phyloP scores from a whole-genome alignment of 64 coral and sea anemone species.

The Pocillopora verrucosa region DNA sequence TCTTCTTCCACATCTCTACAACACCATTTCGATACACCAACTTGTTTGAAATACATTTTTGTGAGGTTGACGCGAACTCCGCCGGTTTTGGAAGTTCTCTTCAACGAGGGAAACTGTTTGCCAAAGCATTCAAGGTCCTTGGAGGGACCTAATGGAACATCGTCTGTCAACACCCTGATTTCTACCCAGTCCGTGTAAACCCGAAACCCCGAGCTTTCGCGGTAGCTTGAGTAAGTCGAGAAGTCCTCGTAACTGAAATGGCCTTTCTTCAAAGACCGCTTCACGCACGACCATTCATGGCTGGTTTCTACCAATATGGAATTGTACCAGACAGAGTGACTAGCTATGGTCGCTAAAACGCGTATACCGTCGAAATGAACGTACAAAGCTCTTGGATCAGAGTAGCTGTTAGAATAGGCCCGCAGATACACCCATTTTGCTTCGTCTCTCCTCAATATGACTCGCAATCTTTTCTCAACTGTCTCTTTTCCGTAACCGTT shows the following conservation, averaged over 20 bases:
- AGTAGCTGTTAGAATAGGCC: background rate
- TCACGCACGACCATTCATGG: conserved; percentile 1
- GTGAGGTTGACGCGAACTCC: conserved; percentile 4
- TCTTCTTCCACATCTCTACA: conserved; percentile 14
- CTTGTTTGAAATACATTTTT: conserved; percentile 31
- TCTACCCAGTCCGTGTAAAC: background rate
- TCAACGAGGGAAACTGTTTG: conserved; percentile 19
- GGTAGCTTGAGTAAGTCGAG: background rate
- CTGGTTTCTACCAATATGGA: background rate
- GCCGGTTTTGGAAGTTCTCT: background rate
- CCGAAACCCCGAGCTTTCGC: too few species aligned
- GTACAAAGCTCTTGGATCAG: conserved; percentile 29
- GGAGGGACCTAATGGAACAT: conserved; percentile 15
- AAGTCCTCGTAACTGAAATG: background rate
- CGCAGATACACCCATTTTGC: background rate
- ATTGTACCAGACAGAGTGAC: background rate
- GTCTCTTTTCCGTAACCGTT: background rate
- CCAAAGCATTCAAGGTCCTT: conserved; percentile 14
- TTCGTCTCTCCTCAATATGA: background rate
- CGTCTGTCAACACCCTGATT: background rate
- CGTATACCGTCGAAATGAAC: conserved; percentile 20
- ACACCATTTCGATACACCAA: conserved; percentile 17
- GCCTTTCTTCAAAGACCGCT: conserved; percentile 42
- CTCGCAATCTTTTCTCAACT: background rate
- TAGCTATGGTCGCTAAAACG: conserved; percentile 2